Percentiles rank a stretch among this genome's conserved stretches.
Evolutionary conservation across 2,113 vertebrate species (phyloP).

Genomic region (Balaeniceps rex): DNA sequence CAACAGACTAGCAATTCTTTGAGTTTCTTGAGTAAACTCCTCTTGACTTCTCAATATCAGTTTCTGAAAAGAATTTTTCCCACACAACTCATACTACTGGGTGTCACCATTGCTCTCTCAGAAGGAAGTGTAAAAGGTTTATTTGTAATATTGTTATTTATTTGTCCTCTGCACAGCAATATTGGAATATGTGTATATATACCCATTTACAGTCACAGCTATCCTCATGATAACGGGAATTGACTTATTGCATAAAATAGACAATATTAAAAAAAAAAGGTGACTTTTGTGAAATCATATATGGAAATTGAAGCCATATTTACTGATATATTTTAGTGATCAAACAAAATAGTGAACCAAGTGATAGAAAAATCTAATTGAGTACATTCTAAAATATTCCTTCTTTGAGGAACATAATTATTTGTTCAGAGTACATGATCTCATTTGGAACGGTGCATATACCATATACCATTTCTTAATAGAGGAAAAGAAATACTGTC

Average conservation of each 20-base stretch:
- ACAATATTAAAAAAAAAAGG: neutral
- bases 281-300: neutral
- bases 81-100: neutral
- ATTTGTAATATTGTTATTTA: neutral
- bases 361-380: neutral
- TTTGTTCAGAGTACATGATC: neutral
- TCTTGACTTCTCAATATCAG: neutral
- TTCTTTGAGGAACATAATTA: neutral
- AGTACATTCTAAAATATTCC: neutral
- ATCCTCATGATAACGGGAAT: neutral
- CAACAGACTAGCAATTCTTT: neutral
- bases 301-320: neutral
- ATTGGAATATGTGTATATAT: neutral
- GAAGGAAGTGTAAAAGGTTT: neutral
- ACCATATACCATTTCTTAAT: neutral
- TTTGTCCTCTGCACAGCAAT: neutral
- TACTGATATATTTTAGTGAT: neutral
- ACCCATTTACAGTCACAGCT: neutral
- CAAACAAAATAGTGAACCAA: neutral
- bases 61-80: neutral
- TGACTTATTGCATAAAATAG: neutral
- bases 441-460: neutral
- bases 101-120: neutral
- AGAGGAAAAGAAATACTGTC: neutral
- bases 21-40: neutral